Percentiles rank a stretch among this genome's conserved stretches.
phyloP scores from a whole-genome alignment of 2,888 invertebrate genomes.

The Alsophila aescularia region DNA sequence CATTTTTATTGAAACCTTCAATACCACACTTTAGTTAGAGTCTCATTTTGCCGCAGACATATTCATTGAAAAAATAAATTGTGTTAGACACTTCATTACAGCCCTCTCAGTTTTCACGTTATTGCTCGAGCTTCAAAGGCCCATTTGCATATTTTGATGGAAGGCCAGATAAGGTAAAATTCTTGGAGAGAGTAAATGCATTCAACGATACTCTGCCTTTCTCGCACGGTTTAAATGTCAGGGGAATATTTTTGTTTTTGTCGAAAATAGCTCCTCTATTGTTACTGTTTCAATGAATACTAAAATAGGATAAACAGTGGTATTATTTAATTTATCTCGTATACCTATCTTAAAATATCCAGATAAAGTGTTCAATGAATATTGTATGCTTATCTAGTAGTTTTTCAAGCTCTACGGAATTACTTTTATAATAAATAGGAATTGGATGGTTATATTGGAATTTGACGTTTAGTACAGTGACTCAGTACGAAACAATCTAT shows the following conservation, averaged over 20 bases:
- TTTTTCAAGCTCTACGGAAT: too few relatives aligned
- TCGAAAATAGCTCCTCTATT: background rate
- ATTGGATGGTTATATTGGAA: too few relatives aligned
- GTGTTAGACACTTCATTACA: constrained; percentile 32
- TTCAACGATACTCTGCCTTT: background rate
- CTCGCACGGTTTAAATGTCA: background rate
- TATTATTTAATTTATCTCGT: too few relatives aligned
- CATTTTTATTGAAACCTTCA: background rate
- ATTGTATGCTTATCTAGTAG: too few relatives aligned
- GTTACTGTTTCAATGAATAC: background rate
- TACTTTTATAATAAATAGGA: too few relatives aligned
- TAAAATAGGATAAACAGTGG: background rate
- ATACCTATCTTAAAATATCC: too few relatives aligned
- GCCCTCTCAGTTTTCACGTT: constrained; percentile 23
- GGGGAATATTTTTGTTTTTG: background rate
- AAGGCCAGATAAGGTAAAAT: constrained; percentile 27
- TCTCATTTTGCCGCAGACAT: constrained; percentile 3
- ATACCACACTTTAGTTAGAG: constrained; percentile 2
- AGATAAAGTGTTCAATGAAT: too few relatives aligned
- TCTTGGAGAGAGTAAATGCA: constrained; percentile 16
- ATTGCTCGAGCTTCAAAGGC: constrained; percentile 36
- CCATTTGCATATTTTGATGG: constrained; percentile 42
- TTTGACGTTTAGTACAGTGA: too few relatives aligned
- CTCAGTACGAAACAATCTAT: too few relatives aligned
- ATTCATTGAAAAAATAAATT: constrained; percentile 37